phyloP scores from a whole-genome alignment of 2,113 vertebrate genomes.

The Hippocampus guttulatus region DNA sequence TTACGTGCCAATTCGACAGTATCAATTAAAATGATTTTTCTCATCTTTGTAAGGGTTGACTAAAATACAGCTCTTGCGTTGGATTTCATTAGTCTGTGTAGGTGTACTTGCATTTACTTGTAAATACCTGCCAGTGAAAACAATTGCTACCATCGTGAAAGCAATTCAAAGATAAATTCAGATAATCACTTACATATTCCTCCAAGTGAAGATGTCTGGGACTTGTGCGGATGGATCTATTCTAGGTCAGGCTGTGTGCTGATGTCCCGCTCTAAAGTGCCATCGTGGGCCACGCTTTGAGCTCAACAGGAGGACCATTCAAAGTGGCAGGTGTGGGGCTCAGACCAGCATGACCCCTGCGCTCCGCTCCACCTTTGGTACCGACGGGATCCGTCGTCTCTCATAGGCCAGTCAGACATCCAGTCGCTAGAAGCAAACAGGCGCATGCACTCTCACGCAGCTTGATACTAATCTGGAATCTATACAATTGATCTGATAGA shows the following conservation, averaged over 20 bases:
- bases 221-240: slow-evolving; percentile 46
- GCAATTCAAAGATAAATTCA: slow-evolving; percentile 6
- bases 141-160: background rate
- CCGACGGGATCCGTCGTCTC: slow-evolving; percentile 61
- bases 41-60: background rate
- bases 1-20: background rate
- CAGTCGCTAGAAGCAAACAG: background rate
- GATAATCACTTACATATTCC: slow-evolving; percentile 67
- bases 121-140: background rate
- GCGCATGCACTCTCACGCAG: slow-evolving; percentile 6
- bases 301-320: slow-evolving; percentile 62
- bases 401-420: slow-evolving; percentile 44
- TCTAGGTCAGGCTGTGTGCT: slow-evolving; percentile 47
- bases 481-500: background rate
- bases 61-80: background rate
- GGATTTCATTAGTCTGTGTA: too few relatives aligned
- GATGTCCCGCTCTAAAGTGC: slow-evolving; percentile 62
- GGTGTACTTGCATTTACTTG: background rate
- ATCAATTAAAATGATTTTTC: background rate
- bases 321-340: slow-evolving; percentile 37
- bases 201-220: slow-evolving; percentile 25
- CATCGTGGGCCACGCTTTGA: slow-evolving; percentile 54
- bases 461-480: background rate
- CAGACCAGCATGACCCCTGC: slow-evolving; percentile 53
- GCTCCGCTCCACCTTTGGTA: slow-evolving; percentile 73